Conservation (phyloP, 2,797 vertebrate species). For the Falco rusticolus region DNA sequence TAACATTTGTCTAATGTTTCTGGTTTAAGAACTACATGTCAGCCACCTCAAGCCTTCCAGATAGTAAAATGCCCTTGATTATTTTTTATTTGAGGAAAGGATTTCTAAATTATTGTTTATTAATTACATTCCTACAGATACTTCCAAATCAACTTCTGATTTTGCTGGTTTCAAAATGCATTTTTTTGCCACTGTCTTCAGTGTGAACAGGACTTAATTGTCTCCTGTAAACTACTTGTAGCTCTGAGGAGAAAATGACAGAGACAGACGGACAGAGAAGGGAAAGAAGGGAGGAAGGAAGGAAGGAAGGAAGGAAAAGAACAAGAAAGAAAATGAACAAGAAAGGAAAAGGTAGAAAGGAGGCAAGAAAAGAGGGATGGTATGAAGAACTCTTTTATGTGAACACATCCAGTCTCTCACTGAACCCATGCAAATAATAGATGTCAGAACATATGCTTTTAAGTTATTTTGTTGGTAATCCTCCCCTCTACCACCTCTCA, state of each 20-base stretch:
- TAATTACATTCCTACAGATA: neutral
- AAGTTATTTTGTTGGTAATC: neutral
- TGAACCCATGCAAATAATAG: neutral
- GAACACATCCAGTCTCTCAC: neutral
- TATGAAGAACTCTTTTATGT: neutral
- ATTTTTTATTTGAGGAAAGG: neutral
- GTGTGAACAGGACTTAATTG: neutral
- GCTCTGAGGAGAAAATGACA: neutral
- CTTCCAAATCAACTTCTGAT: neutral
- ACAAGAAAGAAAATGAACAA: too few relatives aligned
- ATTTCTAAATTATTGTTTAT: neutral
- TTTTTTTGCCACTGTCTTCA: neutral
- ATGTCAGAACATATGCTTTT: neutral
- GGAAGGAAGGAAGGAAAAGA: neutral
- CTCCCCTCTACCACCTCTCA: neutral
- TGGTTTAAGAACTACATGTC: neutral
- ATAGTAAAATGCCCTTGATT: neutral
- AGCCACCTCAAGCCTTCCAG: neutral
- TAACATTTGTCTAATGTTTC: neutral
- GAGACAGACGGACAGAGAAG: too few relatives aligned
- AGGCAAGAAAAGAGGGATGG: neutral
- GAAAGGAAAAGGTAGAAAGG: neutral
- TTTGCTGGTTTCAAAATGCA: neutral
- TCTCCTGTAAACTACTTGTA: neutral
- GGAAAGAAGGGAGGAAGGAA: too few relatives aligned